phyloP scores from a whole-genome alignment of 2,113 vertebrate genomes.

The Martes martes region DNA sequence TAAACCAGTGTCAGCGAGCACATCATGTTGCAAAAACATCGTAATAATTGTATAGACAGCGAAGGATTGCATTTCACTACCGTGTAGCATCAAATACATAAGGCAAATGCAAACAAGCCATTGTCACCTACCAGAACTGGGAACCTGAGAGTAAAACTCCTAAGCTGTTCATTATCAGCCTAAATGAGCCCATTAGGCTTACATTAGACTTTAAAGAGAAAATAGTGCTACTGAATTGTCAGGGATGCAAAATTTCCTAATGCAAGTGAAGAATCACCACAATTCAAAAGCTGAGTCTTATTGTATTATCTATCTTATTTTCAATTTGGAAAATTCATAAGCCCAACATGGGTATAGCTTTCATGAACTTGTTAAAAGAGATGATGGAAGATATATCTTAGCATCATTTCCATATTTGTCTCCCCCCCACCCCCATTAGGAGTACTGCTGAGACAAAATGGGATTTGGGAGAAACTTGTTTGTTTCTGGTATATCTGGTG shows the following conservation, averaged over 20 bases:
- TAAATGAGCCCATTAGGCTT: constrained; percentile 40
- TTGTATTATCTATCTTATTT: constrained; percentile 39
- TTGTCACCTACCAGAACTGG: background rate
- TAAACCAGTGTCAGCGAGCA: constrained; percentile 45
- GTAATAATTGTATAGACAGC: constrained; percentile 44
- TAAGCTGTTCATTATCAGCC: constrained; percentile 44
- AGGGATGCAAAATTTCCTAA: constrained; percentile 42
- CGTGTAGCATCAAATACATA: background rate
- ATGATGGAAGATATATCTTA: constrained; percentile 32
- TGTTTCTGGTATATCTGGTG: constrained; percentile 49
- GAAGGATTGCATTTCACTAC: constrained; percentile 23
- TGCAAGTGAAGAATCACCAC: background rate
- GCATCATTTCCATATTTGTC: constrained; percentile 37
- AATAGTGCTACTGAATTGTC: background rate
- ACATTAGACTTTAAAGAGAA: constrained; percentile 39
- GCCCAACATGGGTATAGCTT: background rate
- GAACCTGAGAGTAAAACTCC: background rate
- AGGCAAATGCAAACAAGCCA: constrained; percentile 37
- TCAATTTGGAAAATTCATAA: constrained; percentile 50
- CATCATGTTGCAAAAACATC: background rate
- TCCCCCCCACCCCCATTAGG: background rate
- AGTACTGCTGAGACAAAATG: constrained; percentile 44
- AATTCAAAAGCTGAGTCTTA: constrained; percentile 9
- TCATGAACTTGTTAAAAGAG: constrained; percentile 45
- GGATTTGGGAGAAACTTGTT: constrained; percentile 43